Conservation (phyloP, 2,888 invertebrate species). For the Anodontia alba region DNA sequence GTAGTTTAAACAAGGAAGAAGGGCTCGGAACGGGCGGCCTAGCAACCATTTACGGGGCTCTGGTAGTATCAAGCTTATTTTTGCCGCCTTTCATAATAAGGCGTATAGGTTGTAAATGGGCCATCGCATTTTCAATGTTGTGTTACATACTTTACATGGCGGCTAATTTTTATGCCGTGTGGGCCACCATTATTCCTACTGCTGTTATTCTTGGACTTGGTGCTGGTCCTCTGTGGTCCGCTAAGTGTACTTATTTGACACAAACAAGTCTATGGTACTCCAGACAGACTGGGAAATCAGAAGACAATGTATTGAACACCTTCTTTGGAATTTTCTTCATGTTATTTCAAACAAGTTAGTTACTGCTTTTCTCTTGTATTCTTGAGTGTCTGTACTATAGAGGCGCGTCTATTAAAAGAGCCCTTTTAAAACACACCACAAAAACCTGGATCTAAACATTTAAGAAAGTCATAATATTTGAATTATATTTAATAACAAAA, state of each 20-base stretch:
- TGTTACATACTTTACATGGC: slow-evolving; percentile 98
- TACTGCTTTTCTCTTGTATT: too few species aligned
- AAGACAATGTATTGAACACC: slow-evolving; percentile 96
- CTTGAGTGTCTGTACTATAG: too few species aligned
- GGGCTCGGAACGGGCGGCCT: slow-evolving; percentile 96
- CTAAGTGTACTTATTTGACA: slow-evolving; percentile 98
- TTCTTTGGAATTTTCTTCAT: slow-evolving; percentile 99
- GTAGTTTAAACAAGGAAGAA: slow-evolving; percentile 95
- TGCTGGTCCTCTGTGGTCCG: slow-evolving; percentile 99
- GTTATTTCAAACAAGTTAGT: slow-evolving; percentile 97
- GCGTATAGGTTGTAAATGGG: slow-evolving; percentile 96
- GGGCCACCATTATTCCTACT: slow-evolving; percentile 90
- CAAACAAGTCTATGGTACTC: slow-evolving; percentile 93
- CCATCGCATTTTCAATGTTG: slow-evolving; percentile 95
- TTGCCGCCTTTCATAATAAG: slow-evolving; percentile 86
- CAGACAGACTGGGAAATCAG: slow-evolving; percentile 90
- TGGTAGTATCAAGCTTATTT: slow-evolving; percentile 98
- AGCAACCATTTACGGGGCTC: slow-evolving; percentile 95
- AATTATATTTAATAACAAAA: too few species aligned
- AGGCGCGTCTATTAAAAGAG: too few species aligned
- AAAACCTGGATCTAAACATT: too few species aligned
- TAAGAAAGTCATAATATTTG: too few species aligned
- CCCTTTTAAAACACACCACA: too few species aligned
- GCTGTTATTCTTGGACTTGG: slow-evolving; percentile 96
- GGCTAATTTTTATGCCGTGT: slow-evolving; percentile 95